Base-by-base conservation (phyloP, 2,888 invertebrate genomes). In the Elegia similella region DNA sequence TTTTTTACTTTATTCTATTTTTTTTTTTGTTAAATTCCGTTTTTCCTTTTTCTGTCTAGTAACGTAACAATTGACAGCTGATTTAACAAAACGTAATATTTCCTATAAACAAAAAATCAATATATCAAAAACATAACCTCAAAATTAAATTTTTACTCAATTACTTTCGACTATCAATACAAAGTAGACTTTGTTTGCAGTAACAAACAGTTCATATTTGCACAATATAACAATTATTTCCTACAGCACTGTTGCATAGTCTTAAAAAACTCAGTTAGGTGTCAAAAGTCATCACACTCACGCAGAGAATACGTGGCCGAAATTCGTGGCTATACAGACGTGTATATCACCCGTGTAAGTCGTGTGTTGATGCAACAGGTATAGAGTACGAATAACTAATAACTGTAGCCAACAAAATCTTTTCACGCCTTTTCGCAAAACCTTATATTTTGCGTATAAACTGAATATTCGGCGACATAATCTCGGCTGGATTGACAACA, bases 51-150 rank as follows among this genome's bases (percentile, higher is more conserved):
- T 34, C 16, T 16, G 34, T 50, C 34, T 15, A 8, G 34, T 16
- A 50, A 10, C 48, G 3, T 12, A 50, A 46, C 30, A 13, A 32
- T 8, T 34, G 32, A 48, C 32, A 48, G 32, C 16, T 17, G 8
- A 38, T 32, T 8, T 30, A 50, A 34, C 16, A 34, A 50, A 50
- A 48, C 48, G 15, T 48, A 47, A 47, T 46, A 38, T 47, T 47
- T 30, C 12, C 6, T 32, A 50, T 16, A 50, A 50, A 34, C 16
- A 32, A 50, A 48, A 30, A 43, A 7, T 15, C 46, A 46, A 50
- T 38, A n/a, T 48, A 50, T 17, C 34, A 50, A 50, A 50, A 50
- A 50, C 50, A 50, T 50, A 50, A 50, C 50, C 50, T 50, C 50
- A 16, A 50, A 50, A 50, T 50, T 50, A 34, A 17, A 32, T 34